Percentiles rank a stretch among this genome's conserved stretches.
phyloP scores from a whole-genome alignment of 2,113 vertebrate species.

The Rallus limicola region DNA sequence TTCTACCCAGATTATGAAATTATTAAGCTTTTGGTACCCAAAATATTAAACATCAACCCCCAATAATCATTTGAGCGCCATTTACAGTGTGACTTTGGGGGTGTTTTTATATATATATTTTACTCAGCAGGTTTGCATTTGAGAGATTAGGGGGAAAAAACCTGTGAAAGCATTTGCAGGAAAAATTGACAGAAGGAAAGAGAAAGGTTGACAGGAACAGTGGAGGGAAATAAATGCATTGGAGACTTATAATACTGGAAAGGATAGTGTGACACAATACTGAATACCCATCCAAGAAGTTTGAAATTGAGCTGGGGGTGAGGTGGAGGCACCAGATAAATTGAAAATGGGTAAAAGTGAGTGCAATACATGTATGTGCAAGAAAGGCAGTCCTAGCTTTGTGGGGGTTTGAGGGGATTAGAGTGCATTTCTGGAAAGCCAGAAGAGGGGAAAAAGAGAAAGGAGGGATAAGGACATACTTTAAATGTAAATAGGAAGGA shows the following conservation, averaged over 20 bases:
- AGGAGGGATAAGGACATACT: neutral
- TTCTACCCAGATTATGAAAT: neutral
- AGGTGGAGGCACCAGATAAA: neutral
- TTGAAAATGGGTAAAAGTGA: neutral
- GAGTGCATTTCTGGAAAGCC: neutral
- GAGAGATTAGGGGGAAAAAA: neutral
- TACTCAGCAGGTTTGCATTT: neutral
- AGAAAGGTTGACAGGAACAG: neutral
- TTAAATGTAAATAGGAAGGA: constrained; percentile 10
- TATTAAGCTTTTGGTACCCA: neutral
- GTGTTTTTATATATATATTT: neutral
- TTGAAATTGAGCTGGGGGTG: neutral
- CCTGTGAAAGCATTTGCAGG: neutral
- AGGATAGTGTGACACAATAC: neutral
- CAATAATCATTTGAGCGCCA: neutral
- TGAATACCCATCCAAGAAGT: neutral
- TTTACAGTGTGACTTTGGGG: neutral
- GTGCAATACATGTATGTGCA: neutral
- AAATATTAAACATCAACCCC: neutral
- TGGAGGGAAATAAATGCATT: neutral
- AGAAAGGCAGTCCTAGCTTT: neutral
- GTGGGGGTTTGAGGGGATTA: neutral
- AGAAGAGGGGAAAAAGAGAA: neutral
- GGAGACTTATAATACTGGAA: neutral
- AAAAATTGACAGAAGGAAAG: neutral